phyloP scores from a whole-genome alignment of 2,888 invertebrate genomes.

The Epicampocera succincta region DNA sequence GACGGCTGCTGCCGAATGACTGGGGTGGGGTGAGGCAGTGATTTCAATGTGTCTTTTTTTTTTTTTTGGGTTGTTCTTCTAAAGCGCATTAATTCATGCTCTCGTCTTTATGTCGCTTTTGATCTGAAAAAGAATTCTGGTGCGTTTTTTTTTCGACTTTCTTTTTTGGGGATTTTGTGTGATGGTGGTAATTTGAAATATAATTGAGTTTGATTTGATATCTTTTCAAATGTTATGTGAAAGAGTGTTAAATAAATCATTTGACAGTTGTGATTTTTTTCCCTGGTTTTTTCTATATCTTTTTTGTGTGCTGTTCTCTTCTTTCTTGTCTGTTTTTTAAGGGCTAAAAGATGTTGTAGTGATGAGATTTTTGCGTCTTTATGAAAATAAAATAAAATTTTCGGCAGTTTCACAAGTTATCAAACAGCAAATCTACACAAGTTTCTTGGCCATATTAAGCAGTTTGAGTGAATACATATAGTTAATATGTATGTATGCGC shows the following conservation, averaged over 20 bases:
- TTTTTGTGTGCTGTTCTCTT: background rate
- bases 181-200: constrained; percentile 62
- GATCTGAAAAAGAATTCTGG: background rate
- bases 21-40: too few relatives aligned
- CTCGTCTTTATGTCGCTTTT: background rate
- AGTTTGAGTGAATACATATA: background rate
- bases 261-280: constrained; percentile 55
- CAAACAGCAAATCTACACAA: background rate
- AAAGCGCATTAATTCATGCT: constrained; percentile 53
- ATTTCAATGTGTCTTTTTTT: too few relatives aligned
- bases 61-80: constrained; percentile 35
- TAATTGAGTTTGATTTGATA: constrained; percentile 67
- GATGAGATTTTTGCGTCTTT: constrained; percentile 34
- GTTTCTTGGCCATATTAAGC: constrained; percentile 48
- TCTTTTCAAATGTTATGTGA: constrained; percentile 55
- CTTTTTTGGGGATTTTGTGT: constrained; percentile 1
- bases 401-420: constrained; percentile 16
- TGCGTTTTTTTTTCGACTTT: background rate
- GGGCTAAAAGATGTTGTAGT: constrained; percentile 44
- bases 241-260: constrained; percentile 66
- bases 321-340: background rate
- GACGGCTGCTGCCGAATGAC: too few relatives aligned
- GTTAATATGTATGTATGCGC: too few relatives aligned
- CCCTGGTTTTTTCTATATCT: background rate
- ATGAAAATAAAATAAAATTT: constrained; percentile 17